These are phyloP conservation scores for Orthosia cruda DNA, from an alignment of 2,888 invertebrate species.

Conservation along the genomic window DNA sequence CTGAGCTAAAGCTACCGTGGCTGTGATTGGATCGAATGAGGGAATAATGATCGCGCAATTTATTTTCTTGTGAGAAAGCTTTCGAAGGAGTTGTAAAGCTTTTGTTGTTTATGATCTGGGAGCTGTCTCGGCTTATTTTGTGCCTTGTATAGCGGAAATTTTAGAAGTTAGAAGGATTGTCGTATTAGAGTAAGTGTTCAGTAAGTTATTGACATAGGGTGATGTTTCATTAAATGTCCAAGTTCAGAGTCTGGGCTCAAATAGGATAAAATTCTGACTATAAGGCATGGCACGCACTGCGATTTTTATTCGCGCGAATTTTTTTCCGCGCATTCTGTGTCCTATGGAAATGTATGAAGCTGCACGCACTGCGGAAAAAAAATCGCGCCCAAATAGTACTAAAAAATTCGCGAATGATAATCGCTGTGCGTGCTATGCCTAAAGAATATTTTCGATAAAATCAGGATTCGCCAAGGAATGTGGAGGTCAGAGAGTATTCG, in stretches of 20 bases:
- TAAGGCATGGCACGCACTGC: too few species aligned
- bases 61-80: constrained; percentile 58
- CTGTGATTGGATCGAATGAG: constrained; percentile 60
- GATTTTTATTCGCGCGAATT: too few species aligned
- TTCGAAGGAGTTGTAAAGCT: constrained; percentile 26
- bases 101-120: constrained; percentile 19
- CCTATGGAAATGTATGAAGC: too few species aligned
- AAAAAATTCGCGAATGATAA: too few species aligned
- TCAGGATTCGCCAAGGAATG: constrained; percentile 12
- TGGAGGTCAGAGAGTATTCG: neutral
- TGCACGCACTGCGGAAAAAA: too few species aligned
- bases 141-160: too few species aligned
- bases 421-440: too few species aligned
- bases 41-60: constrained; percentile 60
- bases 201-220: neutral
- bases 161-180: neutral
- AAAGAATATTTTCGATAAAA: constrained; percentile 8
- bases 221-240: neutral
- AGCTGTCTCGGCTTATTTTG: neutral
- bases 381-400: too few species aligned
- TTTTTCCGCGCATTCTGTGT: too few species aligned
- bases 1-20: constrained; percentile 71
- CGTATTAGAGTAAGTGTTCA: neutral
- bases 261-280: neutral
- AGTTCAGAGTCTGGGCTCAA: neutral